Conservation (phyloP, 2,888 invertebrate genomes). For the Graphium colonna region DNA sequence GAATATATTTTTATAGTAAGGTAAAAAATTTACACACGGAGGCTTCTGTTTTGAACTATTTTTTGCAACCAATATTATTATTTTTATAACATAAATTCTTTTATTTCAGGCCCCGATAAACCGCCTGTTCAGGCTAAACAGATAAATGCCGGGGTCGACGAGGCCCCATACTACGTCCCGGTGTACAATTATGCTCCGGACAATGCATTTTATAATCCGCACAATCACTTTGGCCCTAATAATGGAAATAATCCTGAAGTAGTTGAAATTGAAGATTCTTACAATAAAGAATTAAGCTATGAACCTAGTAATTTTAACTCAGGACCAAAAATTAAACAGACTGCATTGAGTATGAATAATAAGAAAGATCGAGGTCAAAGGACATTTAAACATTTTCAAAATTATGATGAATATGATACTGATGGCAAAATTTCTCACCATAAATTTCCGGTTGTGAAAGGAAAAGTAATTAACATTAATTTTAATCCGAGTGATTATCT, state of each 20-base stretch:
- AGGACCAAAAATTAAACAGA: background rate
- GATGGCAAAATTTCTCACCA: background rate
- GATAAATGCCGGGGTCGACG: slow-evolving; percentile 23
- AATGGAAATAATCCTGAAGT: slow-evolving; percentile 25
- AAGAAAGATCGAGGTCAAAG: background rate
- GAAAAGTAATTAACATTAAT: slow-evolving; percentile 21
- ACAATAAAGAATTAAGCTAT: background rate
- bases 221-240: slow-evolving; percentile 47
- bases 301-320: slow-evolving; percentile 3
- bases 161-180: slow-evolving; percentile 43
- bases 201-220: slow-evolving; percentile 47
- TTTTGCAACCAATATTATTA: too few relatives aligned
- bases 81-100: too few relatives aligned
- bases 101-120: slow-evolving; percentile 34
- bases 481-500: slow-evolving; percentile 41
- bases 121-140: slow-evolving; percentile 21
- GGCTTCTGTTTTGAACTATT: too few relatives aligned
- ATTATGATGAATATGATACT: background rate
- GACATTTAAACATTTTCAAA: slow-evolving; percentile 2
- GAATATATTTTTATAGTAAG: too few relatives aligned
- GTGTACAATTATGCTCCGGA: slow-evolving; percentile 45
- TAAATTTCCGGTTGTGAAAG: slow-evolving; percentile 5
- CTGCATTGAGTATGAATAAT: slow-evolving; percentile 1
- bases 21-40: too few relatives aligned
- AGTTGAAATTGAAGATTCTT: background rate